Evolutionary conservation across 2,113 vertebrate species (phyloP).

Genomic region (Drymodes brunneopygia): DNA sequence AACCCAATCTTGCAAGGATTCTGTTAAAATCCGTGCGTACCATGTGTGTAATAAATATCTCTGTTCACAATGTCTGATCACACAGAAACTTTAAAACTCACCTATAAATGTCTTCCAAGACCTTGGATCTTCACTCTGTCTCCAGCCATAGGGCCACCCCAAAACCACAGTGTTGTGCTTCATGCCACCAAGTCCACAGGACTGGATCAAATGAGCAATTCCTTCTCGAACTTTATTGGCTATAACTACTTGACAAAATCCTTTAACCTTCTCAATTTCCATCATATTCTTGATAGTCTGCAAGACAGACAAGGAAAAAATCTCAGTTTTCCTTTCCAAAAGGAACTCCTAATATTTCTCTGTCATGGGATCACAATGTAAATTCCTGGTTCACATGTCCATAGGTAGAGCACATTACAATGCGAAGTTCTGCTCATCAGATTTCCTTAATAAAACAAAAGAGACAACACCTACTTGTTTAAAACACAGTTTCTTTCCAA

Average conservation of each 20-base stretch:
- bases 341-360: neutral
- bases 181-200: constrained; percentile 95
- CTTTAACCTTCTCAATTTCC: constrained; percentile 97
- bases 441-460: neutral
- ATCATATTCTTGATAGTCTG: constrained; percentile 99
- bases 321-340: neutral
- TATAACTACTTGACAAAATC: constrained; percentile 96
- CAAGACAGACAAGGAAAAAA: neutral
- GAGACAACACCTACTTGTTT: neutral
- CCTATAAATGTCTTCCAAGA: constrained; percentile 99
- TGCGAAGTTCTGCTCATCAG: neutral
- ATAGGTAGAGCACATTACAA: neutral
- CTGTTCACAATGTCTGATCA: neutral
- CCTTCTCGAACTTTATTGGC: constrained; percentile 91
- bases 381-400: neutral
- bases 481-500: neutral
- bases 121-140: constrained; percentile 95
- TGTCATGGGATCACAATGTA: neutral
- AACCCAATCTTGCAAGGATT: neutral
- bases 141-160: constrained; percentile 98
- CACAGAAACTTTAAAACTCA: constrained; percentile 46
- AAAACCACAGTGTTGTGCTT: constrained; percentile 96
- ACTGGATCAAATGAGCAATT: constrained; percentile 94
- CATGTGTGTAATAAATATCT: neutral
- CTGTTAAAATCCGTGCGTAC: neutral